Evolutionary conservation across 35 echinoderm and acorn worm species (phyloP), one percentile per base, ranked within the genome.

Genomic region (Antedon bifida): DNA sequence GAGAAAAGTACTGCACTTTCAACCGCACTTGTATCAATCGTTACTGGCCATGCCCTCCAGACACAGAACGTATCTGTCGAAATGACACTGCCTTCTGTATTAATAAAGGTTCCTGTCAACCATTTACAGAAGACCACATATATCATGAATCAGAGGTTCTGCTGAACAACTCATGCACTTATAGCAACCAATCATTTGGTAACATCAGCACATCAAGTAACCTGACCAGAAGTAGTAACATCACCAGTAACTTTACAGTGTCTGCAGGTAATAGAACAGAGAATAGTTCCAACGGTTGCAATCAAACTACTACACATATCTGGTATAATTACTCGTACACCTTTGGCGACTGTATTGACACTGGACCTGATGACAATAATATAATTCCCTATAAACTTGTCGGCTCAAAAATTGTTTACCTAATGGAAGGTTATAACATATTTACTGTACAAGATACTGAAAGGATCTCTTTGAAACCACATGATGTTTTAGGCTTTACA

Each of bases 391-490:
- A 92, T 76, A 79, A 33, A 46, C 73, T 88, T 56, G 74, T 85
- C 36, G 87, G 91, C 17, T 35, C 85, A 55, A 92, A 44, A 36
- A 73, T 89, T 29, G 83, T 92, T 32, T 85, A 88, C 42, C 78
- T 92, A 5, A 51, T 56, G 31, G 82, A 81, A 74, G 91, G 91
- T 31, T 92, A 92, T 56, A 92, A 92, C 78, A 82, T 92, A 29
- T 77, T 88, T 32, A 75, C 74, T 30, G 30, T 92, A 19, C 32
- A 85, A 77, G 45, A 8, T 33, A n/a, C n/a, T 2, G 78, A 88
- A 29, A 81, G 91, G 73, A 64, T 88, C 28, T 33, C 36, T 75
- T 83, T 92, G 8, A 64, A 78, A 34, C 31, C 80, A 35, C 86
- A 84, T 83, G 91, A 92, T 78, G 79, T 88, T 56, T 51, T 92